Percentiles rank a stretch among this genome's conserved stretches.
Evolutionary conservation across 1,140 invertebrate genomes (phyloP).

Genomic region (Drosophila busckii): DNA sequence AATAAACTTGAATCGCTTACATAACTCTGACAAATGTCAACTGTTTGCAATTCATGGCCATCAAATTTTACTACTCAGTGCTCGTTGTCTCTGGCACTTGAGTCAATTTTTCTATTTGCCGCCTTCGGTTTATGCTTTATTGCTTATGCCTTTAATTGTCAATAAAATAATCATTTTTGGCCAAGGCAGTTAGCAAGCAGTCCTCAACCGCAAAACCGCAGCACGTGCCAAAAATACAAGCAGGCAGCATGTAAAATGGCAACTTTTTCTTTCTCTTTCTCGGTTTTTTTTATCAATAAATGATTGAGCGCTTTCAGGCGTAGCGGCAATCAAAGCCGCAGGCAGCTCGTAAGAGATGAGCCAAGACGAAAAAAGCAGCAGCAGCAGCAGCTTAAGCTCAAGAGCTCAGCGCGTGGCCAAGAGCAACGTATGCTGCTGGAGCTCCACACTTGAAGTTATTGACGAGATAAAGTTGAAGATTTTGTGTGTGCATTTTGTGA

Average conservation of each 20-base stretch:
- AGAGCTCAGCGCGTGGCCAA: too few species aligned
- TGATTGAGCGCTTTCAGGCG: constrained; percentile 14
- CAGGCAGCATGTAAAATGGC: constrained; percentile 28
- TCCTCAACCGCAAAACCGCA: constrained; percentile 65
- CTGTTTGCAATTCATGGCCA: constrained; percentile 61
- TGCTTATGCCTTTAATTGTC: constrained; percentile 69
- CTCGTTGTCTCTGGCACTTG: constrained; percentile 11
- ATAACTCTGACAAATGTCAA: constrained; percentile 57
- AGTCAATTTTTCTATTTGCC: constrained; percentile 46
- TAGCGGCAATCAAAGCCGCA: constrained; percentile 22
- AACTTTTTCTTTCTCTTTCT: too few species aligned
- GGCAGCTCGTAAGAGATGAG: constrained; percentile 13
- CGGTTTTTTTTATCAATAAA: constrained; percentile 64
- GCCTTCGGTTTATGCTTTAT: constrained; percentile 61
- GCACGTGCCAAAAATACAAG: constrained; percentile 54
- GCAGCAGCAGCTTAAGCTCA: too few species aligned
- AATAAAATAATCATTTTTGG: constrained; percentile 77
- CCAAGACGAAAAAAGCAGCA: not conserved
- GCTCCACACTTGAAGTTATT: constrained; percentile 56
- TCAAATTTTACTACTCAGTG: constrained; percentile 55
- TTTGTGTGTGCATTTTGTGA: constrained; percentile 75
- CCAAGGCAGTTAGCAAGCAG: too few species aligned
- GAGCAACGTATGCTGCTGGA: too few species aligned
- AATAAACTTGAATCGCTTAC: constrained; percentile 58
- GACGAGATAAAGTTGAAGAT: constrained; percentile 76